phyloP scores from a whole-genome alignment of 2,888 invertebrate genomes.

The Dryobotodes eremita region DNA sequence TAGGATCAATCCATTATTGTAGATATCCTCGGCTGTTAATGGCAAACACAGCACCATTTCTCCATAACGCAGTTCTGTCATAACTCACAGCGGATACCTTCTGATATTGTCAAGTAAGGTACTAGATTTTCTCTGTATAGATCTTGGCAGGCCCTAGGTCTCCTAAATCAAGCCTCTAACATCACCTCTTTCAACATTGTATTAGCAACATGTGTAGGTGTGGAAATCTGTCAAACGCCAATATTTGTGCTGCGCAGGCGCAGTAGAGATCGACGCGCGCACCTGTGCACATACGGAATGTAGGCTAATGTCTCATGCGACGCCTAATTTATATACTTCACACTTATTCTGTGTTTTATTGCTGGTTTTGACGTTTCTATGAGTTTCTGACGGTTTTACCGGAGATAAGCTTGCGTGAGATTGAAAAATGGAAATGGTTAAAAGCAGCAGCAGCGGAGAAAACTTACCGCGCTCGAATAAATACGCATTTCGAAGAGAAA shows the following conservation, averaged over 20 bases:
- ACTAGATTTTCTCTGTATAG: too few species aligned
- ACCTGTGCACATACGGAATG: slow-evolving; percentile 66
- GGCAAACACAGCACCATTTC: neutral
- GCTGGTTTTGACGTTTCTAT: slow-evolving; percentile 1
- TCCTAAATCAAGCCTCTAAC: neutral
- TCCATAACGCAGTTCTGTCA: neutral
- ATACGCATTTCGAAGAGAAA: too few species aligned
- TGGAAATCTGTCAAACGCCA: slow-evolving; percentile 59
- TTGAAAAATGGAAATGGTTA: neutral
- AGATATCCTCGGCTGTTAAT: too few species aligned
- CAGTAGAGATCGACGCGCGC: slow-evolving; percentile 62
- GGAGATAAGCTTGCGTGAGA: neutral
- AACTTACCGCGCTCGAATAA: too few species aligned
- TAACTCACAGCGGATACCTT: neutral
- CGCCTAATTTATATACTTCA: slow-evolving; percentile 56
- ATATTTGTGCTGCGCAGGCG: slow-evolving; percentile 48
- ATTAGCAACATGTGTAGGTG: slow-evolving; percentile 25
- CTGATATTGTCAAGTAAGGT: neutral
- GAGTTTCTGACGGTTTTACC: neutral
- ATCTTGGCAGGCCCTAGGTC: neutral
- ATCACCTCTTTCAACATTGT: slow-evolving; percentile 9
- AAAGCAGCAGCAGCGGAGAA: neutral
- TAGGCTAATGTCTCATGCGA: slow-evolving; percentile 61
- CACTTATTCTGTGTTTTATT: slow-evolving; percentile 30
- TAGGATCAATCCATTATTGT: neutral